Evolutionary conservation across 2,113 vertebrate genomes (phyloP).

Genomic region (Acinonyx jubatus): DNA sequence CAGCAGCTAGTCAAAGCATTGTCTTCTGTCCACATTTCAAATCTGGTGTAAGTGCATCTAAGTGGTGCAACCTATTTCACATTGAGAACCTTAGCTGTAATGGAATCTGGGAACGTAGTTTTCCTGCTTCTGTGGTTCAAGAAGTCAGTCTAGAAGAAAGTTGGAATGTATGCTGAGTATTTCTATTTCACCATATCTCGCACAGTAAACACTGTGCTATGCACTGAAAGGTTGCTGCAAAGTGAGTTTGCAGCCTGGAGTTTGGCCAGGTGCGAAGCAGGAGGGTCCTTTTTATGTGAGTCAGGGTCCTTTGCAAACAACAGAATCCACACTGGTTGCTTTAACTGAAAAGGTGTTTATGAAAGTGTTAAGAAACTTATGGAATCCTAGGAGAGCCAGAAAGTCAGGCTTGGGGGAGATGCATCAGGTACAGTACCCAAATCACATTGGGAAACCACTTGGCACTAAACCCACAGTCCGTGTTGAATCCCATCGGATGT

Average conservation of each 20-base stretch:
- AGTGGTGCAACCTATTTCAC: neutral
- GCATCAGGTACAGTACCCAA: neutral
- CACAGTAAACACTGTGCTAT: neutral
- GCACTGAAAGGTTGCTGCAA: neutral
- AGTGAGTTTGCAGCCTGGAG: neutral
- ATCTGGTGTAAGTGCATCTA: neutral
- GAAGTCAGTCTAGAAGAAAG: neutral
- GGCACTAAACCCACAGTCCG: neutral
- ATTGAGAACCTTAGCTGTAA: neutral
- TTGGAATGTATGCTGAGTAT: neutral
- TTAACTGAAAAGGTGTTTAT: neutral
- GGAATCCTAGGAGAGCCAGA: neutral
- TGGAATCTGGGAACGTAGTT: neutral
- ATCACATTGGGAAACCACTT: neutral
- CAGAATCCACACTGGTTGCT: neutral
- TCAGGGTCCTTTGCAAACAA: neutral
- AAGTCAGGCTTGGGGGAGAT: neutral
- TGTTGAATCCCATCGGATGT: neutral
- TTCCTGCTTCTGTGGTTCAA: neutral
- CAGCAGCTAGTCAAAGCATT: neutral
- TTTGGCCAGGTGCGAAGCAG: neutral
- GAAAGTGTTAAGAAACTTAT: neutral
- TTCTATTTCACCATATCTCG: neutral
- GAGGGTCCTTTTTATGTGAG: neutral
- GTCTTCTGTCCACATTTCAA: slow-evolving; percentile 4